Evolutionary conservation across 2,888 invertebrate species (phyloP), one percentile per base, ranked within the genome.

Genomic region (Gisinianus flammeolus): DNA sequence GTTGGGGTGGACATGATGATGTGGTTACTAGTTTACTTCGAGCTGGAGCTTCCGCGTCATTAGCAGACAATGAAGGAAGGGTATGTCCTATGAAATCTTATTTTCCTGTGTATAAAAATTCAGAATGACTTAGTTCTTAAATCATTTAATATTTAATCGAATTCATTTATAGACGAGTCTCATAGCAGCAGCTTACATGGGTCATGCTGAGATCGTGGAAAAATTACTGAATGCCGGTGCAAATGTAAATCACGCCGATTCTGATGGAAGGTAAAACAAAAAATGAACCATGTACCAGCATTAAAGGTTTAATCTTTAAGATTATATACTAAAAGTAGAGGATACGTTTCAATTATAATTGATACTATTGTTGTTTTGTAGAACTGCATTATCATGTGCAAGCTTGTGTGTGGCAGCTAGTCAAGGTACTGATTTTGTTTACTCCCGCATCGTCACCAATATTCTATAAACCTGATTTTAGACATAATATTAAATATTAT

Each of bases 131-230:
- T 35, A 8, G 35, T 35, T 35, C 12, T 35, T 35, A 35, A 35
- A 35, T n/a, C n/a, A n/a, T n/a, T n/a, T n/a, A n/a, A n/a, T n/a
- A n/a, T n/a, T n/a, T n/a, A n/a, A n/a, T n/a, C n/a, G n/a, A n/a
- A n/a, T n/a, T n/a, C n/a, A n/a, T n/a, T n/a, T 35, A 35, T 26
- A 62, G 62, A 19, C 62, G 0, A 95, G 97, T 0, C 89, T 97
- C 64, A 93, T 97, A 82, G 97, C 97, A 0, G 96, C 97, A 24
- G 96, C 97, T 0, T 97, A 97, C 88, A 97, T 97, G 97, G 95
- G 96, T 0, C 96, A 96, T 87, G 92, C 93, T n/a, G 94, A 94
- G 85, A 95, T 96, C 80, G 95, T 96, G 31, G 91, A 93, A 80
- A 92, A 93, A 81, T 88, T 96, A 62, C 88, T 96, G 12, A 93